Percentiles rank a stretch among this genome's conserved stretches.
Conservation (phyloP, 1,140 invertebrate species). For the Drosophila gunungcola region DNA sequence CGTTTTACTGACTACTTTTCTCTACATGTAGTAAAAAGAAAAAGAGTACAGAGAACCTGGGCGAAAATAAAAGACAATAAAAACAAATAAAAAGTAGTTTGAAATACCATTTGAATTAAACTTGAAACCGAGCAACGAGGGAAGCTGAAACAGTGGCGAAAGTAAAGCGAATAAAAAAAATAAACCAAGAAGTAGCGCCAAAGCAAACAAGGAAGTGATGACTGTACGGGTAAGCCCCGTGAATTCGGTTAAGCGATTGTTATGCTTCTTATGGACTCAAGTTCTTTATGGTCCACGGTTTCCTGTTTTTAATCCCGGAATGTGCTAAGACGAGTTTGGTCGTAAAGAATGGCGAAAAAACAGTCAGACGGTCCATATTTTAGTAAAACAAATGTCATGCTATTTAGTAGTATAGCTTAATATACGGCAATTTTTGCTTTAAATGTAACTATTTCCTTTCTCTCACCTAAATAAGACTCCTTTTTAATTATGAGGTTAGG, state of each 20-base stretch:
- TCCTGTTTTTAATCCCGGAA: slow-evolving; percentile 23
- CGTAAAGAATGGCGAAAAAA: neutral
- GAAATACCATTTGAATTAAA: slow-evolving; percentile 74
- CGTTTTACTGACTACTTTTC: neutral
- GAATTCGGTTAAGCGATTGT: slow-evolving; percentile 33
- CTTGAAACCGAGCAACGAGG: slow-evolving; percentile 31
- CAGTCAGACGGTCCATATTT: slow-evolving; percentile 3
- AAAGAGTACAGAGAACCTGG: neutral
- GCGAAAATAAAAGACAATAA: slow-evolving; percentile 63
- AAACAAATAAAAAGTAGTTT: slow-evolving; percentile 75
- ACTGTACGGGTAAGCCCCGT: slow-evolving; percentile 42
- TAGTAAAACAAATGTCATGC: neutral
- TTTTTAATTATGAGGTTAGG: too few relatives aligned
- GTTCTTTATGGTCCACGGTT: slow-evolving; percentile 29
- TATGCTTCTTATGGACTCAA: slow-evolving; percentile 34
- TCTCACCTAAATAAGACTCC: too few relatives aligned
- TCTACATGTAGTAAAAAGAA: neutral
- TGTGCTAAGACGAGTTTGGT: slow-evolving; percentile 1
- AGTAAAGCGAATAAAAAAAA: neutral
- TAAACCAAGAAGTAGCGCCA: slow-evolving; percentile 1
- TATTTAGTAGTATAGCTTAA: neutral
- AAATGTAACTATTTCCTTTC: too few relatives aligned
- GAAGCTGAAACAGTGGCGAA: slow-evolving; percentile 18
- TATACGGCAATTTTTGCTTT: neutral
- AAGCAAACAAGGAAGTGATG: slow-evolving; percentile 42